Evolutionary conservation across 2,888 invertebrate species (phyloP), one percentile per base, ranked within the genome.

Genomic region (Pegoplata infirma): DNA sequence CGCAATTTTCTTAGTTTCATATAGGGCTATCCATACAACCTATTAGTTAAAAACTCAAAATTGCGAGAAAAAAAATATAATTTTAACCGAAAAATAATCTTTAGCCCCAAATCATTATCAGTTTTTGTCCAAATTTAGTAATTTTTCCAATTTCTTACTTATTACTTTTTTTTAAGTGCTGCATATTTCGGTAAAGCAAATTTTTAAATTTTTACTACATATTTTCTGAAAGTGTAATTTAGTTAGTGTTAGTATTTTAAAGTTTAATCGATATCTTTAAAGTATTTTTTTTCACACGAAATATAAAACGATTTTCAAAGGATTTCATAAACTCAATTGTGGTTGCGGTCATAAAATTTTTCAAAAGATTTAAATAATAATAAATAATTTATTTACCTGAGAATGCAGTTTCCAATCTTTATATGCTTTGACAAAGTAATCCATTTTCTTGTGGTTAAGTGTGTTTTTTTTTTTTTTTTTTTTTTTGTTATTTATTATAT

Each of bases 401-500:
- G 89, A 88, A 76, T 89, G 88, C 82, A 89, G 82, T 82, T 88
- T 89, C 89, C 89, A 89, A 83, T 89, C 89, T 84, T 89, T 89
- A 82, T 89, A 89, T 46, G 88, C 86, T 83, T 88, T 89, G 69
- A 89, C 88, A 81, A 89, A 84, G 78, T 88, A 89, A 88, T 89
- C 89, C 89, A 89, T 89, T 84, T 82, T 84, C 59, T 82, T 55
- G 19, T 68, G 61, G 10, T 58, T 69, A 16, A n/a, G n/a, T n/a
- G n/a, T n/a, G n/a, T n/a, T n/a, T n/a, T n/a, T n/a, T n/a, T n/a
- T n/a, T n/a, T n/a, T n/a, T n/a, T n/a, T n/a, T n/a, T n/a, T n/a
- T n/a, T n/a, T n/a, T 17, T 55, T 32, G 23, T 25, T 25, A n/a
- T 23, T 5, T 14, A 25, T 14, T 25, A 53, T 40, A 21, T 25